phyloP scores from a whole-genome alignment of 2,113 vertebrate species.

The Eudyptes chrysolophus region DNA sequence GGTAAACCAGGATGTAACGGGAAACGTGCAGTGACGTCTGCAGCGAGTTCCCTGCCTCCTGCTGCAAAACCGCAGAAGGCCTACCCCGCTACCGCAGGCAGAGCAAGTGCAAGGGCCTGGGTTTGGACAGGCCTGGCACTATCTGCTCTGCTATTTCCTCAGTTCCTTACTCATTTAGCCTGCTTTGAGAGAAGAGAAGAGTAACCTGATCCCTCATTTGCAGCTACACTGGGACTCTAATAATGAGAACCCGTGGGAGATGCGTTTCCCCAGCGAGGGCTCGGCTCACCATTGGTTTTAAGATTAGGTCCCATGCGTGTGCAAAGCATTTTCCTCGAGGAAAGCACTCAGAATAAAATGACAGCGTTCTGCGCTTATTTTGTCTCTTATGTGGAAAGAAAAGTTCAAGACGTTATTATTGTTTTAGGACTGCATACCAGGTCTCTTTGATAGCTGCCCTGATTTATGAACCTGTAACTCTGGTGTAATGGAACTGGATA shows the following conservation, averaged over 20 bases:
- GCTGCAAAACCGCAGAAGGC: neutral
- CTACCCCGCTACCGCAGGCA: neutral
- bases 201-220: neutral
- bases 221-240: neutral
- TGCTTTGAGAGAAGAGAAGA: neutral
- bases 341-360: neutral
- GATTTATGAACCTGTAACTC: neutral
- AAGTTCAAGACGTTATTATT: slow-evolving; percentile 1
- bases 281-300: neutral
- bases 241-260: neutral
- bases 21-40: neutral
- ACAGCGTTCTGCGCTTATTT: neutral
- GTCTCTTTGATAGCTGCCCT: neutral
- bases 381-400: neutral
- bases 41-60: neutral
- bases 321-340: neutral
- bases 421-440: neutral
- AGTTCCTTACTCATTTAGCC: neutral
- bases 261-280: neutral
- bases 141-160: rapidly evolving
- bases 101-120: rapidly evolving
- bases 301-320: neutral
- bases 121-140: neutral
- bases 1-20: neutral
- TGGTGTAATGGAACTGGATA: neutral